Evolutionary conservation across 1,140 invertebrate genomes (phyloP).

Genomic region (Cherax quadricarinatus): DNA sequence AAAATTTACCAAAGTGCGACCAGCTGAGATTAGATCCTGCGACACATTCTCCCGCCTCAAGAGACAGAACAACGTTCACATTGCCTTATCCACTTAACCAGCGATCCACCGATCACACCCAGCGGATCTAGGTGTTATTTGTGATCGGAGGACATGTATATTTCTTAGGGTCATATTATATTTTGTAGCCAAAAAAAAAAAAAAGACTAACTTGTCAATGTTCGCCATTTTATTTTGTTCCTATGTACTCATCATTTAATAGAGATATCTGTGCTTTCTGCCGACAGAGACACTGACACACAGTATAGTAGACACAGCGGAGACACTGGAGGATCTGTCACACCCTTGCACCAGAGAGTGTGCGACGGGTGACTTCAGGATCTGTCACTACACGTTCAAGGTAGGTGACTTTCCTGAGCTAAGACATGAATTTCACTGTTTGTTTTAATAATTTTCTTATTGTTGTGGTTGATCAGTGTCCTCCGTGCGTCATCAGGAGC

Average conservation of each 20-base stretch:
- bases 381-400: slow-evolving; percentile 50
- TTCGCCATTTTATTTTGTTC: background rate
- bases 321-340: slow-evolving; percentile 26
- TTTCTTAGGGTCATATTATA: background rate
- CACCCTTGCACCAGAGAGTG: slow-evolving; percentile 44
- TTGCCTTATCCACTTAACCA: too few relatives aligned
- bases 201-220: background rate
- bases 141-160: too few relatives aligned
- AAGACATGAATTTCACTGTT: background rate
- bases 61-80: too few relatives aligned
- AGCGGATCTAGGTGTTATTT: too few relatives aligned
- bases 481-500: too few relatives aligned
- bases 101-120: too few relatives aligned
- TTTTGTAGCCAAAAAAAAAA: background rate
- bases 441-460: background rate
- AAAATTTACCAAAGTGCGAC: too few relatives aligned
- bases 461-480: too few relatives aligned
- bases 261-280: background rate
- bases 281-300: slow-evolving; percentile 27
- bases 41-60: too few relatives aligned
- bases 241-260: background rate
- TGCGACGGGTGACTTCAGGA: background rate
- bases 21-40: too few relatives aligned
- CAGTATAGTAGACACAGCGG: slow-evolving; percentile 23
- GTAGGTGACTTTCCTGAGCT: background rate